A percentile compares a stretch with the other conserved stretches of the same genome.
Evolutionary conservation across 1,140 invertebrate species (phyloP).

Genomic region (Trissolcus basalis): DNA sequence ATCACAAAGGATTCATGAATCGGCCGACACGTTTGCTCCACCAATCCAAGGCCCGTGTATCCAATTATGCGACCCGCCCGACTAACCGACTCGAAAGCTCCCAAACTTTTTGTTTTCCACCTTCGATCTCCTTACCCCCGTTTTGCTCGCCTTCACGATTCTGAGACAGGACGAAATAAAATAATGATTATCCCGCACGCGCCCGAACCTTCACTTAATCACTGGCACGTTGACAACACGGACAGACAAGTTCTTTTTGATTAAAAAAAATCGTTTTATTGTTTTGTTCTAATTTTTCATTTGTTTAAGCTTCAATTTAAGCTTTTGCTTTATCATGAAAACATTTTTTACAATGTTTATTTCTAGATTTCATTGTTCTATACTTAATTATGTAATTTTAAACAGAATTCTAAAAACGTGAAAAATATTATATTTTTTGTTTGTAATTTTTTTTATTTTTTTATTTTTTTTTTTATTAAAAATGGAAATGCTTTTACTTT

Average conservation of each 20-base stretch:
- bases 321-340: no score
- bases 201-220: conserved; percentile 31
- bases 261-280: not conserved
- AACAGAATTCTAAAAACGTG: no score
- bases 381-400: no score
- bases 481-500: no score
- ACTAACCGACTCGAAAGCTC: conserved; percentile 3
- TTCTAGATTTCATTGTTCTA: no score
- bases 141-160: conserved; percentile 10
- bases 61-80: conserved; percentile 41
- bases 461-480: no score
- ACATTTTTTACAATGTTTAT: no score
- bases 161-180: conserved; percentile 38
- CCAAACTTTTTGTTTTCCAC: conserved; percentile 27
- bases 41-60: conserved; percentile 48
- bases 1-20: conserved; percentile 56
- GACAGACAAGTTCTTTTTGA: not conserved
- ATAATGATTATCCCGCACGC: conserved; percentile 20
- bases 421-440: conserved; percentile 12
- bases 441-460: conserved; percentile 28
- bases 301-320: no score
- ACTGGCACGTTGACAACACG: conserved; percentile 26
- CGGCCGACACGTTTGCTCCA: conserved; percentile 18
- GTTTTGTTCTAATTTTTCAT: no score
- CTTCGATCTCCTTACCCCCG: conserved; percentile 31